Evolutionary conservation across 2,888 invertebrate genomes (phyloP).

Genomic region (Orthosia incerta): DNA sequence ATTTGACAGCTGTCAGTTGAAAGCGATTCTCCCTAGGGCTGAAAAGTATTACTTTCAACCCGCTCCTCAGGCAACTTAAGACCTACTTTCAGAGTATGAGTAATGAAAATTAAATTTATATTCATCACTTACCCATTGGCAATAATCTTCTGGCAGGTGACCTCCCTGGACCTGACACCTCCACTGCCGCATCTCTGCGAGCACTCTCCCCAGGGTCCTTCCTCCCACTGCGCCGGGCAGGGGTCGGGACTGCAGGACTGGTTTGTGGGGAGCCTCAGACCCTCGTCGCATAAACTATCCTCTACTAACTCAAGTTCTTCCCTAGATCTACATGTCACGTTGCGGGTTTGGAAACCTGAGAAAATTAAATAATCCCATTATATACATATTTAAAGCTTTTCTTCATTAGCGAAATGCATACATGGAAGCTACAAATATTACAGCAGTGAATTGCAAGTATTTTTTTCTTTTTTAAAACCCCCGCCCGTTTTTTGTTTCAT

Average conservation of each 20-base stretch:
- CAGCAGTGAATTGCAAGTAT: not conserved
- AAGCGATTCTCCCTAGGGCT: too few relatives aligned
- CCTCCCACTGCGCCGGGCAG: slow-evolving; percentile 96
- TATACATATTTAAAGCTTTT: not conserved
- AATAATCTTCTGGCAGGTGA: slow-evolving; percentile 95
- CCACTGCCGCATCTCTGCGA: slow-evolving; percentile 95
- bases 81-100: too few relatives aligned
- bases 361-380: not conserved
- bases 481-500: too few relatives aligned
- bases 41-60: too few relatives aligned
- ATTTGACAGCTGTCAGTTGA: too few relatives aligned
- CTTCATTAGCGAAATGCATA: not conserved
- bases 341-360: slow-evolving; percentile 94
- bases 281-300: slow-evolving; percentile 94
- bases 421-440: not conserved
- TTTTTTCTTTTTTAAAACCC: too few relatives aligned
- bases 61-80: too few relatives aligned
- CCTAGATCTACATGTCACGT: slow-evolving; percentile 95
- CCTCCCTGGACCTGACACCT: slow-evolving; percentile 93
- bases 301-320: slow-evolving; percentile 94
- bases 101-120: too few relatives aligned
- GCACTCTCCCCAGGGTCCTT: slow-evolving; percentile 95
- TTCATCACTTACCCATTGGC: slow-evolving; percentile 90
- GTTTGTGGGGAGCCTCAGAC: slow-evolving; percentile 93
- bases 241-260: slow-evolving; percentile 94